A percentile compares a stretch with the other conserved stretches of the same genome.
Evolutionary conservation across 2,113 vertebrate species (phyloP).

Genomic region (Macroglossus sobrinus): DNA sequence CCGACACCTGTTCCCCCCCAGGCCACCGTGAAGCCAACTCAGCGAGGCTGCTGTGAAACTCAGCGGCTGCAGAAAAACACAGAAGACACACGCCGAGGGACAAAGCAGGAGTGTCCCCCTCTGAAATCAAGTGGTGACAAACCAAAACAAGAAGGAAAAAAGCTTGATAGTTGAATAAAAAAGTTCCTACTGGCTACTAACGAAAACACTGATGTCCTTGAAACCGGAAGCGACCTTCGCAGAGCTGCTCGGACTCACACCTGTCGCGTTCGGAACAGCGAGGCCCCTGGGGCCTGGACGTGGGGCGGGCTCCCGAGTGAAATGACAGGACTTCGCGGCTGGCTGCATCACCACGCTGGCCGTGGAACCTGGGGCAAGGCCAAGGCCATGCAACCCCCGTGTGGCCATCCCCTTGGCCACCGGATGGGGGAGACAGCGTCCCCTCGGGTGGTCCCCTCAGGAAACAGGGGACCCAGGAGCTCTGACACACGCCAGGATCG

Average conservation of each 20-base stretch:
- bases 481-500: rapidly evolving
- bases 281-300: rapidly evolving
- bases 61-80: background rate
- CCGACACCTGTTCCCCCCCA: background rate
- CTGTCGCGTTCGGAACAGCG: background rate
- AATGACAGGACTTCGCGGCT: background rate
- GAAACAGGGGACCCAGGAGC: background rate
- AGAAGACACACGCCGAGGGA: background rate
- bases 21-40: background rate
- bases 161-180: background rate
- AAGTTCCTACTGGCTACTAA: background rate
- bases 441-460: rapidly evolving
- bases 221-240: background rate
- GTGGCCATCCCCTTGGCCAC: rapidly evolving
- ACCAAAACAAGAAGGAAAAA: background rate
- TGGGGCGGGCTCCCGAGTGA: rapidly evolving
- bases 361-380: background rate
- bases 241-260: background rate
- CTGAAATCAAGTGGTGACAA: background rate
- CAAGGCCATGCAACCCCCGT: background rate
- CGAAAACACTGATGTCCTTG: background rate
- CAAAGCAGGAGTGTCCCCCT: background rate
- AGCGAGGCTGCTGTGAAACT: background rate
- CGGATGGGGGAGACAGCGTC: background rate
- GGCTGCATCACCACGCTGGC: background rate